Percentiles rank a stretch among this genome's conserved stretches.
Evolutionary conservation across 2,888 invertebrate genomes (phyloP).

Genomic region (Conus canariensis): DNA sequence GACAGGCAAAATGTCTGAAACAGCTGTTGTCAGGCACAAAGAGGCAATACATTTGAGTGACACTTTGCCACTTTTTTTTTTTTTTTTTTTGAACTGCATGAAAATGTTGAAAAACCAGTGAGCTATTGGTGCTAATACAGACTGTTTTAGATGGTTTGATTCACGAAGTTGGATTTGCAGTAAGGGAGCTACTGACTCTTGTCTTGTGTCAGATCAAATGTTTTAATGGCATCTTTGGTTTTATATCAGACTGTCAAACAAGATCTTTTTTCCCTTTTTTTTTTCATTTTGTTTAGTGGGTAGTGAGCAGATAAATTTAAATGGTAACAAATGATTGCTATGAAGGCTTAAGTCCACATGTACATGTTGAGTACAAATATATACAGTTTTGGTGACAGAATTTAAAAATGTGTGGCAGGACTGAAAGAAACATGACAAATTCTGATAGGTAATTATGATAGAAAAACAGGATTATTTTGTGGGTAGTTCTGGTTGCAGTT

Average conservation of each 20-base stretch:
- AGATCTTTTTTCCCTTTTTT: no score
- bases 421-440: neutral
- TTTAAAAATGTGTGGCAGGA: neutral
- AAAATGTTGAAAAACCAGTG: neutral
- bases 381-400: neutral
- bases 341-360: neutral
- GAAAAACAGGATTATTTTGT: no score
- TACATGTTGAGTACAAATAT: neutral
- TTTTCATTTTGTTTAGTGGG: no score
- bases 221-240: neutral
- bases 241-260: neutral
- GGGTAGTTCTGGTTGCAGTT: no score
- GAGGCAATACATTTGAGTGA: no score
- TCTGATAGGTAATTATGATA: no score
- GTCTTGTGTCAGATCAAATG: neutral
- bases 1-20: neutral
- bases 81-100: no score
- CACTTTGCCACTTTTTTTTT: no score
- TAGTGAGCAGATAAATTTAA: neutral
- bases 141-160: neutral
- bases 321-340: neutral
- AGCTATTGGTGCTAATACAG: neutral
- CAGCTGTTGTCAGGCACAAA: neutral
- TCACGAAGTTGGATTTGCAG: neutral
- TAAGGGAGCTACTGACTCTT: neutral